These are phyloP conservation scores for Drosophila ustulata DNA, from an alignment of 2,888 invertebrate species.

Conservation along the genomic window DNA sequence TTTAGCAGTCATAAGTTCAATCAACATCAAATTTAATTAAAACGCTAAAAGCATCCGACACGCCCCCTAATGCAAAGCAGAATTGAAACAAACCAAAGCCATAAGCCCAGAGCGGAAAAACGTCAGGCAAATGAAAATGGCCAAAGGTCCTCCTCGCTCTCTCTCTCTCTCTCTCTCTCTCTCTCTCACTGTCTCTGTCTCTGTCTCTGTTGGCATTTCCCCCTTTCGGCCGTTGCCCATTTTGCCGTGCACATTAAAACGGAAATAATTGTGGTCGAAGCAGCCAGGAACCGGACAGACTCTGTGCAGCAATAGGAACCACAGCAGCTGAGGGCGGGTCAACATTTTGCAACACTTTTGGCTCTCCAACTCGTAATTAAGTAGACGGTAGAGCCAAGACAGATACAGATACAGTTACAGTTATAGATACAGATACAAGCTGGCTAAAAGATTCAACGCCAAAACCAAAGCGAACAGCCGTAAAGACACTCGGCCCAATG, in stretches of 20 bases:
- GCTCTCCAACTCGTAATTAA: constrained; percentile 50
- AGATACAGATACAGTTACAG: constrained; percentile 12
- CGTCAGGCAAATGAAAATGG: constrained; percentile 26
- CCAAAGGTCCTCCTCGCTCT: background rate
- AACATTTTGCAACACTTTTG: constrained; percentile 42
- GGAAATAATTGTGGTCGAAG: constrained; percentile 69
- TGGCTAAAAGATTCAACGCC: background rate
- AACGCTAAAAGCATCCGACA: constrained; percentile 70
- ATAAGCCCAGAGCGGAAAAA: constrained; percentile 15
- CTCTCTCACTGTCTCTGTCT: background rate
- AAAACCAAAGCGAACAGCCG: constrained; percentile 7
- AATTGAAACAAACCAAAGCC: constrained; percentile 29
- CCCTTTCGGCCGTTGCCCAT: constrained; percentile 2
- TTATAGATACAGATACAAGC: background rate
- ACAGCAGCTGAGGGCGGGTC: constrained; percentile 38
- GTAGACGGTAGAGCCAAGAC: constrained; percentile 34
- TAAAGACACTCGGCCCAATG: constrained; percentile 12
- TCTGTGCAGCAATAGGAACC: constrained; percentile 29
- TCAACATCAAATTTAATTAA: constrained; percentile 77
- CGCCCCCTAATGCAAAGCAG: constrained; percentile 53
- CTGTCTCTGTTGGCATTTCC: constrained; percentile 1
- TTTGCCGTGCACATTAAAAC: constrained; percentile 55
- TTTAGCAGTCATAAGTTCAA: constrained; percentile 69
- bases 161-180: background rate
- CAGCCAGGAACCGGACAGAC: constrained; percentile 23